Conservation (phyloP, 2,797 vertebrate genomes). For the Xiphorhynchus erythropygius region DNA sequence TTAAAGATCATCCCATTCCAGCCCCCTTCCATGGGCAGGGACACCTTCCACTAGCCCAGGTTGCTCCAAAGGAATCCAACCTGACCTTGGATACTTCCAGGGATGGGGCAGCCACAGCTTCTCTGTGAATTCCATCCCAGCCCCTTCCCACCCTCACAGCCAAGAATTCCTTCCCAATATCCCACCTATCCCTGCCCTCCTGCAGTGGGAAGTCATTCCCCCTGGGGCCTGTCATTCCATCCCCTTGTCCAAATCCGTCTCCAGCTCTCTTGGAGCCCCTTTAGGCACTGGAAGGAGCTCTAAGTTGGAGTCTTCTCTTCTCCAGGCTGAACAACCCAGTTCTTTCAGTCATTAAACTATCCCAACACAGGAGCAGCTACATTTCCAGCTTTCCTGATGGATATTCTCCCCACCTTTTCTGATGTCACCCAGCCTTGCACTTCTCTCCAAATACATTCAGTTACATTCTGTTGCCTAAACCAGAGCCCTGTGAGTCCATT, state of each 20-base stretch:
- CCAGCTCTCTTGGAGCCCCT: background rate
- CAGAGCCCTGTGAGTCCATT: background rate
- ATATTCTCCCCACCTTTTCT: background rate
- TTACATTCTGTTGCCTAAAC: background rate
- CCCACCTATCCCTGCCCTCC: background rate
- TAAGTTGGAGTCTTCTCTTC: background rate
- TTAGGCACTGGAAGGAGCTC: background rate
- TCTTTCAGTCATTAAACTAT: background rate
- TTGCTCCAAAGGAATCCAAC: background rate
- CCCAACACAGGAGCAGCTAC: background rate
- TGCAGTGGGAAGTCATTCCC: background rate
- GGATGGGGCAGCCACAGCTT: background rate
- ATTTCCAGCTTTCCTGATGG: background rate
- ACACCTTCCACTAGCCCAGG: background rate
- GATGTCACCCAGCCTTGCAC: background rate
- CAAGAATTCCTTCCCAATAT: background rate
- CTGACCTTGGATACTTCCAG: background rate
- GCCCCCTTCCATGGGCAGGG: background rate
- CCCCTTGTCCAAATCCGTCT: no score
- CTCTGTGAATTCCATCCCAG: background rate
- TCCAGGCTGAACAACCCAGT: background rate
- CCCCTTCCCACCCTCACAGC: background rate
- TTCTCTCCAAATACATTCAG: background rate
- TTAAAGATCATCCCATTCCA: background rate
- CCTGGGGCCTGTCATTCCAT: background rate